Conservation (phyloP, 2,888 invertebrate species). For the Protonemura montana region DNA sequence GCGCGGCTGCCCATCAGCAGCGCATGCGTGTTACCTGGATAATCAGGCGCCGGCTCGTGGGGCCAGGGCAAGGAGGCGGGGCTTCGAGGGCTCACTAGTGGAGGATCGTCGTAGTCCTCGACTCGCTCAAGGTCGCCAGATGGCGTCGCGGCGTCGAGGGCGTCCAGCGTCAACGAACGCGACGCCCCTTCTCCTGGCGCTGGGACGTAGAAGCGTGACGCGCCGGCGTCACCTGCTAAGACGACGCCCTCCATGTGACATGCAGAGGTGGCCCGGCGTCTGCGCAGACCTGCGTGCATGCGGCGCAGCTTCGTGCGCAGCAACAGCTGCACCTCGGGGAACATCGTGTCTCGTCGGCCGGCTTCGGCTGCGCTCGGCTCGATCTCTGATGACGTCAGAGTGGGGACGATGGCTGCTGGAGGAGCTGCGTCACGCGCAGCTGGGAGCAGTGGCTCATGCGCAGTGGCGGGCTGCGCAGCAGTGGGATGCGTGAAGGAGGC, state of each 20-base stretch:
- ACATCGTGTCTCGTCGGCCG: constrained; percentile 33
- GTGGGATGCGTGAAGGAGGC: constrained; percentile 58
- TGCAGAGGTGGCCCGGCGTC: constrained; percentile 70
- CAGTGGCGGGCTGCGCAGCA: constrained; percentile 8
- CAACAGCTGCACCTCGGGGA: constrained; percentile 55
- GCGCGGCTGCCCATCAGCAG: constrained; percentile 13
- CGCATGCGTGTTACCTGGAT: constrained; percentile 7
- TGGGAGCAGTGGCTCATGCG: constrained; percentile 29
- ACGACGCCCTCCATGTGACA: constrained; percentile 60
- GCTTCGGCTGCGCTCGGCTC: constrained; percentile 40
- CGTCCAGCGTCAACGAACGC: constrained; percentile 34
- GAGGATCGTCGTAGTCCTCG: constrained; percentile 44
- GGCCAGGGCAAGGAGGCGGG: no score
- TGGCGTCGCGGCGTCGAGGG: constrained; percentile 29
- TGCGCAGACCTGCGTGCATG: constrained; percentile 73
- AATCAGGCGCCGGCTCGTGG: constrained; percentile 42
- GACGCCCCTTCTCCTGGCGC: constrained; percentile 58
- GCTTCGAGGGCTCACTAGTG: no score
- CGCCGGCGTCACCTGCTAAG: constrained; percentile 58
- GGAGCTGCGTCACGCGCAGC: constrained; percentile 12
- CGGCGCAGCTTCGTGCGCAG: constrained; percentile 72
- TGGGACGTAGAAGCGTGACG: constrained; percentile 70
- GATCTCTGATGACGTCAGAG: constrained; percentile 41
- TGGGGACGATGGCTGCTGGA: constrained; percentile 21
- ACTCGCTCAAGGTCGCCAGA: constrained; percentile 38